Evolutionary conservation across 2,797 vertebrate genomes (phyloP).

Genomic region (Saxicola maurus): DNA sequence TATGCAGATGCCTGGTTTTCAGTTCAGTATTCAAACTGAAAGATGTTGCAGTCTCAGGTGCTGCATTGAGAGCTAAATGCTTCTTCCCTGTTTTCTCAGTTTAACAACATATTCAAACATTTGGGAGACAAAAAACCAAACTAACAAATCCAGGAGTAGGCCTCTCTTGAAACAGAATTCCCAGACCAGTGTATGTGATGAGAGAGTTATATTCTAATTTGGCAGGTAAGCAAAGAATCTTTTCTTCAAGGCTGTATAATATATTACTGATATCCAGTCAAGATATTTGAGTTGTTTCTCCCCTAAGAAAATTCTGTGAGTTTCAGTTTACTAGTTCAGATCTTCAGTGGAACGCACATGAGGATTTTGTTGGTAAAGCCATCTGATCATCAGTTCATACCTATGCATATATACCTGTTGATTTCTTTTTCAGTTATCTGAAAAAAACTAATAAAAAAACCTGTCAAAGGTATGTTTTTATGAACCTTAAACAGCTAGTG

Average conservation of each 20-base stretch:
- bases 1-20: not conserved
- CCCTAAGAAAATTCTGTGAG: constrained; percentile 11
- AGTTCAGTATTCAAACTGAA: not conserved
- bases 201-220: constrained; percentile 43
- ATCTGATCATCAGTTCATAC: not conserved
- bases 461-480: not conserved
- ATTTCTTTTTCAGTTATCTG: not conserved
- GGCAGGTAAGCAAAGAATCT: constrained; percentile 39
- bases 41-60: not conserved
- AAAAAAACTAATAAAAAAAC: not conserved
- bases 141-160: not conserved
- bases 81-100: constrained; percentile 13
- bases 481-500: not conserved
- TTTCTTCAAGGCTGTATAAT: constrained; percentile 50
- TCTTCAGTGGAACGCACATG: not conserved
- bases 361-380: not conserved
- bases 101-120: constrained; percentile 22
- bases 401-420: not conserved
- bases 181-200: constrained; percentile 28
- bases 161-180: constrained; percentile 49
- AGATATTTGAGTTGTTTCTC: constrained; percentile 62
- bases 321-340: not conserved
- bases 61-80: constrained; percentile 4
- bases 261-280: constrained; percentile 60
- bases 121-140: not conserved